Percentiles rank a stretch among this genome's conserved stretches.
These are phyloP conservation scores for Antennarius maculatus DNA, from an alignment of 2,797 vertebrate species.

Conservation along the genomic window DNA sequence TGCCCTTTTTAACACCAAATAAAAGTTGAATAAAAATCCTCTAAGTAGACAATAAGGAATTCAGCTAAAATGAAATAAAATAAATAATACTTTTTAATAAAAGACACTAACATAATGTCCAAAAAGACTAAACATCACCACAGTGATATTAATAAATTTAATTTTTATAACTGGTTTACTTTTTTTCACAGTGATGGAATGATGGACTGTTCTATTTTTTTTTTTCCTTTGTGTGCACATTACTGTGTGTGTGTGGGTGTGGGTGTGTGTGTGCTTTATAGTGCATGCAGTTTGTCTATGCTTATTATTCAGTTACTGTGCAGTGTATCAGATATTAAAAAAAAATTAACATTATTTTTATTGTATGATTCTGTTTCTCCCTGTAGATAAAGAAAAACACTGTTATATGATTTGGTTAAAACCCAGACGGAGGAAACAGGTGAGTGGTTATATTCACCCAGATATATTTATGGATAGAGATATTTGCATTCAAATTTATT, in stretches of 20 bases:
- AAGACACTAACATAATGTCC: slow-evolving; percentile 92
- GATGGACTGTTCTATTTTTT: slow-evolving; percentile 66
- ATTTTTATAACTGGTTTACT: slow-evolving; percentile 95
- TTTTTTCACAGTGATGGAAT: slow-evolving; percentile 92
- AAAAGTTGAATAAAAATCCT: slow-evolving; percentile 93
- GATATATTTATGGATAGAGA: no score
- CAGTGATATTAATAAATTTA: slow-evolving; percentile 86
- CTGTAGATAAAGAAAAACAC: slow-evolving; percentile 65
- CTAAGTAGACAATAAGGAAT: slow-evolving; percentile 90
- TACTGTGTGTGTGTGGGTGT: no score
- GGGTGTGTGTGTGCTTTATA: slow-evolving; percentile 68
- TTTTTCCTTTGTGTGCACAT: no score
- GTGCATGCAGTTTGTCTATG: slow-evolving; percentile 84
- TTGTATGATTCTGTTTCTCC: slow-evolving; percentile 25
- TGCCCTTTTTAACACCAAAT: slow-evolving; percentile 88
- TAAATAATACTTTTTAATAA: slow-evolving; percentile 89
- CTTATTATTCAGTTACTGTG: background rate
- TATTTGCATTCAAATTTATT: background rate
- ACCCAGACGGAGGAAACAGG: slow-evolving; percentile 50
- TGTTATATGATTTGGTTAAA: slow-evolving; percentile 47
- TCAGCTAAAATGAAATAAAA: slow-evolving; percentile 75
- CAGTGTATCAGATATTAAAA: background rate
- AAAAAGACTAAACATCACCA: slow-evolving; percentile 86
- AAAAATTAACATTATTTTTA: background rate
- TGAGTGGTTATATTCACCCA: slow-evolving; percentile 58